These are phyloP conservation scores for Zeugodacus cucurbitae DNA, from an alignment of 1,140 invertebrate genomes.

Conservation along the genomic window DNA sequence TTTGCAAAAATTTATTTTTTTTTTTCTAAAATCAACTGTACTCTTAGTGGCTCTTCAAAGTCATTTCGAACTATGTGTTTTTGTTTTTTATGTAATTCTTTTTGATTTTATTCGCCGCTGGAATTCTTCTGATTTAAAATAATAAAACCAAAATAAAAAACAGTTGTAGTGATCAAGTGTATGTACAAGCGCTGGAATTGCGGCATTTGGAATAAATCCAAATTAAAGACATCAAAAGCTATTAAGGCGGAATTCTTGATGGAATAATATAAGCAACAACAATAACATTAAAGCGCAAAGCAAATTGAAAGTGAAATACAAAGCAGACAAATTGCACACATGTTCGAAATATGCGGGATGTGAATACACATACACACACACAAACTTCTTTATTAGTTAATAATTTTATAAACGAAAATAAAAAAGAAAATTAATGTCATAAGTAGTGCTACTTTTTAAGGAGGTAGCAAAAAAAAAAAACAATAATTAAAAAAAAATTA, in stretches of 20 bases:
- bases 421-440: no score
- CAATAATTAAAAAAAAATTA: no score
- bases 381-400: neutral
- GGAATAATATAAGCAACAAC: neutral
- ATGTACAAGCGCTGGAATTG: neutral
- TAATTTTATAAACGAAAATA: neutral
- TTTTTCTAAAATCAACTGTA: no score
- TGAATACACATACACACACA: neutral
- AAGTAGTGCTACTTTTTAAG: no score
- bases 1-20: no score
- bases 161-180: neutral
- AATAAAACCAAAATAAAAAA: neutral
- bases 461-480: no score
- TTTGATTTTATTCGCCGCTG: neutral
- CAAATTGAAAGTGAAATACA: conserved; percentile 1
- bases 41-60: no score
- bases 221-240: conserved; percentile 34
- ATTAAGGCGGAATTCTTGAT: neutral
- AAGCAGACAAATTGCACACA: neutral
- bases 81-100: neutral
- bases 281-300: neutral
- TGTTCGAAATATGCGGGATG: neutral
- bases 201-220: conserved; percentile 36
- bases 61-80: no score
- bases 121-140: neutral